Evolutionary conservation across 92 coral and sea anemone genomes (phyloP).

Genomic region (Chrysogorgia sp.): DNA sequence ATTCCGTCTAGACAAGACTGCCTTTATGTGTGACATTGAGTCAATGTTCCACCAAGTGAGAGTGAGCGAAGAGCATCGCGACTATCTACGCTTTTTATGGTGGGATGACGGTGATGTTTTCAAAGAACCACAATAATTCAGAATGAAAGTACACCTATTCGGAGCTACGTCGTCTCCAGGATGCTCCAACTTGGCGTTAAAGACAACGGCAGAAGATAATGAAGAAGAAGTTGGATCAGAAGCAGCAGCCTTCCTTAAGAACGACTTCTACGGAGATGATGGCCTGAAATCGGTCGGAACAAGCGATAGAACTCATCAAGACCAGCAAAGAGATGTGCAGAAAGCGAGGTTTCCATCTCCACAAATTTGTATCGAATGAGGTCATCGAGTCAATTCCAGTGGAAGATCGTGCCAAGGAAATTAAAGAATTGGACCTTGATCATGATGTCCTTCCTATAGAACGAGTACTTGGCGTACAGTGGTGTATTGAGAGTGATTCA

Average conservation of each 20-base stretch:
- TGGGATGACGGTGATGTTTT: neutral
- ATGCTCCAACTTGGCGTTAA: constrained; percentile 39
- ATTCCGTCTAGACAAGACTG: constrained; percentile 30
- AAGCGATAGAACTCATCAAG: neutral
- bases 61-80: constrained; percentile 1
- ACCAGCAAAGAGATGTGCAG: neutral
- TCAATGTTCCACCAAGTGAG: constrained; percentile 33
- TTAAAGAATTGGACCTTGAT: constrained; percentile 5
- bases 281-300: constrained; percentile 2
- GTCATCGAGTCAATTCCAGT: neutral
- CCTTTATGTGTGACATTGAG: constrained; percentile 38
- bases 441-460: constrained; percentile 13
- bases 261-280: constrained; percentile 6
- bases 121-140: constrained; percentile 26
- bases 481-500: constrained; percentile 1
- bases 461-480: neutral
- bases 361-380: neutral
- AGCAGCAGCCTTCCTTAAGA: constrained; percentile 7
- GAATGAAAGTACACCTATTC: constrained; percentile 9
- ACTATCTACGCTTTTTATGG: neutral
- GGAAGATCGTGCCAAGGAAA: neutral
- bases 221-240: constrained; percentile 24
- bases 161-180: constrained; percentile 43
- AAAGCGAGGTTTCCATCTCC: constrained; percentile 5
- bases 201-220: constrained; percentile 27